phyloP scores from a whole-genome alignment of 2,888 invertebrate genomes.

The Erannis defoliaria region DNA sequence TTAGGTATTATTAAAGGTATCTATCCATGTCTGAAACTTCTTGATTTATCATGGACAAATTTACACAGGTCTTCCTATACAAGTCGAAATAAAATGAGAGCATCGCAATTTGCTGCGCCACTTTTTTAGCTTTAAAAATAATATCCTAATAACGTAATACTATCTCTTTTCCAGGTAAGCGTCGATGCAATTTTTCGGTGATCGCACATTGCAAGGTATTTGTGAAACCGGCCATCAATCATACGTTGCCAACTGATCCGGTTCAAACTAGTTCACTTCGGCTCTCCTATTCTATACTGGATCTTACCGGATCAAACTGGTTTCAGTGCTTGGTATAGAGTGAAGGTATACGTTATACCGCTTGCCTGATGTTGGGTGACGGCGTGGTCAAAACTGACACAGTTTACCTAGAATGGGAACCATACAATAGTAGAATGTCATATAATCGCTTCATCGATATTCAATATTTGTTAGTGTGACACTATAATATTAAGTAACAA shows the following conservation, averaged over 20 bases:
- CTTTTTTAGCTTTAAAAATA: neutral
- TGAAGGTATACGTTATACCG: no score
- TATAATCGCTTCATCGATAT: no score
- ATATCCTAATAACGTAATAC: conserved; percentile 1
- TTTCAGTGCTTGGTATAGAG: neutral
- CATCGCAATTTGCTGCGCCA: neutral
- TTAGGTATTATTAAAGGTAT: no score
- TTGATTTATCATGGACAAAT: no score
- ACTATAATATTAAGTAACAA: no score
- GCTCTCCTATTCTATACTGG: neutral
- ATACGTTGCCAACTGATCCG: conserved; percentile 44
- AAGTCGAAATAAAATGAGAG: neutral
- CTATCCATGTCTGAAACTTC: no score
- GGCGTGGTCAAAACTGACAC: no score
- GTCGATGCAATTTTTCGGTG: conserved; percentile 54
- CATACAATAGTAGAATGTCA: no score
- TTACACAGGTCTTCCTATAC: no score
- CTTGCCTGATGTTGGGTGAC: no score
- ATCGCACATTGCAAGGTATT: conserved; percentile 53
- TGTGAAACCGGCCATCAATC: conserved; percentile 59
- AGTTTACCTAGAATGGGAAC: no score
- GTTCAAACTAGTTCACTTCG: conserved; percentile 34
- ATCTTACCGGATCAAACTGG: conserved; percentile 1
- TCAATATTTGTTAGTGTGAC: no score
- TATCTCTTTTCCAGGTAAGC: conserved; percentile 52